Base-by-base conservation (phyloP, 2,797 vertebrate species). In the Ficedula albicollis region DNA sequence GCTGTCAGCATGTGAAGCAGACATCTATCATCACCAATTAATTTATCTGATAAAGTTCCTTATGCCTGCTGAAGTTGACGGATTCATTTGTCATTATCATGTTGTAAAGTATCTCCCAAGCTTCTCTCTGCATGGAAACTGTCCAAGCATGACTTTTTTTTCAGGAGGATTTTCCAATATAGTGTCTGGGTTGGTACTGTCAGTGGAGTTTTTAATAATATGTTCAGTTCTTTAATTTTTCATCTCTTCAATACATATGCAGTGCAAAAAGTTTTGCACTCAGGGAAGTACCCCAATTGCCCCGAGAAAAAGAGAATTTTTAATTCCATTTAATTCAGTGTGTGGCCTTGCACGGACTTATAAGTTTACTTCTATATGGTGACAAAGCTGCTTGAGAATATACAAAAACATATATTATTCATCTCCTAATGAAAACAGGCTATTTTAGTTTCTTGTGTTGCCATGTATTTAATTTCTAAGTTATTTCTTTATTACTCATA, bases 21-120 rank as follows among this genome's bases (percentile, higher is more conserved):
- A 70, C 78, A 96, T 95, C 94, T 93, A 91, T 96, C 94, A 93
- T 92, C 91, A 93, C 81, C 87, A 89, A 56, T 96, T 94, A 96
- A 87, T 92, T 7, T 77, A 83, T 74, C 78, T 87, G 56, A 93
- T 91, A 91, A 95, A 91, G 78, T 92, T 92, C 72, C 41, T 85
- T 87, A 63, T 39, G 63, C 56, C 56, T 93, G 56, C 74, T 94
- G 72, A 74, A 92, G 56, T 0, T 95, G 93, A 85, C 7, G 17
- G 72, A 80, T 85, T 20, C 89, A 93, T 96, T 96, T 93, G 68
- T 96, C 93, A 94, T 84, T 94, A 87, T 52, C 84, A 68, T 5
- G 1, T 43, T 92, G 64, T 36, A 85, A 89, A 85, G 41, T 56
- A 80, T 72, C 49, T 87, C 75, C 54, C 32, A 49, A 60, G 44